Base-by-base conservation (phyloP, 2,113 vertebrate species). In the Fregata magnificens region DNA sequence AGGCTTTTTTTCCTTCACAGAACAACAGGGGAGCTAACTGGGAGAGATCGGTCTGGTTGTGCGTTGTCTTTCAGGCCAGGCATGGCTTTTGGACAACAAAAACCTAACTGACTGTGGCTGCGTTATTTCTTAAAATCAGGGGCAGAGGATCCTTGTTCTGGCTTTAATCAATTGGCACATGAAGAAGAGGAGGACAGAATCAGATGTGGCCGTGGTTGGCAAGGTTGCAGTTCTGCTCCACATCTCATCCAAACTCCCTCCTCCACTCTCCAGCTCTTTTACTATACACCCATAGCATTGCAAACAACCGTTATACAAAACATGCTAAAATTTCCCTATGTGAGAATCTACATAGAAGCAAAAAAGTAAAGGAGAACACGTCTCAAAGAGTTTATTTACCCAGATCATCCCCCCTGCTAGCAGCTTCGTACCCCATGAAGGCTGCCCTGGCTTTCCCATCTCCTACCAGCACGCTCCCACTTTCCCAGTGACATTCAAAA, bases 131-230 rank as follows among this genome's bases (percentile, higher is more conserved):
- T 76, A 67, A 84, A 90, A 59, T 32, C 9, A 6, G 40, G 21
- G 13, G 10, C 29, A 50, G 26, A 42, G 25, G 16, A 28, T 59
- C 22, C 38, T 56, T 20, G 3, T 72, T 87, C 31, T 34, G 28
- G 34, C 36, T 58, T 63, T 34, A 63, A 55, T 61, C 34, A 28
- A 7, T 12, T 0, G 1, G 31, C 19, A 47, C 5, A 2, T 10
- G 38, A 50, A 49, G n/a, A 85, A 58, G 45, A 84, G 15, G 5
- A 83, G 52, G n/a, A 22, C 47, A 63, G 66, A 82, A 59, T 14
- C 6, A 5, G 34, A 28, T 42, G 29, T 0, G 2, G 12, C 28
- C 2, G 3, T 24, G 12, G 7, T 55, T 50, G 52, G 50, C 1
- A 2, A 82, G 26, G 16, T 20, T 13, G 24, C 1, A 2, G 47